Conservation (phyloP, 2,797 vertebrate genomes). For the Cyclopterus lumpus region DNA sequence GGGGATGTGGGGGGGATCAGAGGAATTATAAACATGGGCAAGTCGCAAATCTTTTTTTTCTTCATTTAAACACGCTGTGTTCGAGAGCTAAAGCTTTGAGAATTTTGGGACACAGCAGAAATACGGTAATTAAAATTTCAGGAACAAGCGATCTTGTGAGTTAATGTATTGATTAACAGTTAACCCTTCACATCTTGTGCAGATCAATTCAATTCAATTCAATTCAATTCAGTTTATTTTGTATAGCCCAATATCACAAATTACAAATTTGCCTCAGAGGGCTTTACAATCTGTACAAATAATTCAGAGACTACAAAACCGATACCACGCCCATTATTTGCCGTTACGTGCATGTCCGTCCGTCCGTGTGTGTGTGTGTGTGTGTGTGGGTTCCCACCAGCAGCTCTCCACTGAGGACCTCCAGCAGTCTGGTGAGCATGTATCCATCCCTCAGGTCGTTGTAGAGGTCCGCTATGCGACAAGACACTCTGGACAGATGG, state of each 20-base stretch:
- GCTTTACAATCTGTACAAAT: too few species aligned
- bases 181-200: neutral
- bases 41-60: neutral
- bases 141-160: neutral
- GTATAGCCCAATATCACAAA: too few species aligned
- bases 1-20: neutral
- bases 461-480: conserved; percentile 92
- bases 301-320: neutral
- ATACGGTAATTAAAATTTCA: neutral
- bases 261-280: too few species aligned
- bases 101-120: neutral
- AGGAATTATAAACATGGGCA: neutral
- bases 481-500: conserved; percentile 90
- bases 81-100: neutral
- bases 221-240: too few species aligned
- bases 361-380: neutral
- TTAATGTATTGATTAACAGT: neutral
- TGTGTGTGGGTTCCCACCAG: conserved; percentile 83
- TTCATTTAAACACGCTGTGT: neutral
- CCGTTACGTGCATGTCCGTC: neutral
- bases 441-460: conserved; percentile 91
- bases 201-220: neutral
- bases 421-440: conserved; percentile 92
- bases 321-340: neutral
- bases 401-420: conserved; percentile 93